These are phyloP conservation scores for Fratercula arctica DNA, from an alignment of 2,797 vertebrate species.

Conservation along the genomic window DNA sequence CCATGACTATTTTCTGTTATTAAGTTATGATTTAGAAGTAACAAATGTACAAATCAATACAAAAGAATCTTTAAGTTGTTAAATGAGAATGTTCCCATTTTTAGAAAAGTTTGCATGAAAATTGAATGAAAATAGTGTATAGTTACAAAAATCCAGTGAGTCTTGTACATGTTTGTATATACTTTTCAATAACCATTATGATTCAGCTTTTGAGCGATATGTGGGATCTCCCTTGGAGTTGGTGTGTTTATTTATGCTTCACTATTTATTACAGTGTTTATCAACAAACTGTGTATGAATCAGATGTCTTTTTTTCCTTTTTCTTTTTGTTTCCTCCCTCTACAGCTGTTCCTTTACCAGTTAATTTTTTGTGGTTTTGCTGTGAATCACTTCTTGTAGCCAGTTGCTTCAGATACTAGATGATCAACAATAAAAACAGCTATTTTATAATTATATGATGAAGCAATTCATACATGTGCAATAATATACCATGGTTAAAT, in stretches of 20 bases:
- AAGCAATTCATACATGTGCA: neutral
- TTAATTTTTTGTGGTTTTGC: neutral
- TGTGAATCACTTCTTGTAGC: neutral
- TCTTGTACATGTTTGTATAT: neutral
- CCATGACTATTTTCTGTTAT: neutral
- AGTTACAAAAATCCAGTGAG: neutral
- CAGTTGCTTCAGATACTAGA: neutral
- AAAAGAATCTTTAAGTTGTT: neutral
- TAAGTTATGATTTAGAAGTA: neutral
- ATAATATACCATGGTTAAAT: neutral
- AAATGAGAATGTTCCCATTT: neutral
- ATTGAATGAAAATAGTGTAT: neutral
- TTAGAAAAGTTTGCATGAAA: neutral
- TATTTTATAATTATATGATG: neutral
- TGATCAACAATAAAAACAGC: neutral
- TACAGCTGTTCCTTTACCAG: neutral
- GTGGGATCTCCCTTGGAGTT: neutral
- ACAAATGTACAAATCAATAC: neutral
- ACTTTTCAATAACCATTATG: neutral
- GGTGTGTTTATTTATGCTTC: neutral
- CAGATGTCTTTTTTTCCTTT: neutral
- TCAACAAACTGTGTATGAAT: neutral
- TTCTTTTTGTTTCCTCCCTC: neutral
- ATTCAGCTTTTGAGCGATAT: neutral
- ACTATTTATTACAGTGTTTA: neutral